Base-by-base conservation (phyloP, 2,797 vertebrate genomes). In the Karalla daura region DNA sequence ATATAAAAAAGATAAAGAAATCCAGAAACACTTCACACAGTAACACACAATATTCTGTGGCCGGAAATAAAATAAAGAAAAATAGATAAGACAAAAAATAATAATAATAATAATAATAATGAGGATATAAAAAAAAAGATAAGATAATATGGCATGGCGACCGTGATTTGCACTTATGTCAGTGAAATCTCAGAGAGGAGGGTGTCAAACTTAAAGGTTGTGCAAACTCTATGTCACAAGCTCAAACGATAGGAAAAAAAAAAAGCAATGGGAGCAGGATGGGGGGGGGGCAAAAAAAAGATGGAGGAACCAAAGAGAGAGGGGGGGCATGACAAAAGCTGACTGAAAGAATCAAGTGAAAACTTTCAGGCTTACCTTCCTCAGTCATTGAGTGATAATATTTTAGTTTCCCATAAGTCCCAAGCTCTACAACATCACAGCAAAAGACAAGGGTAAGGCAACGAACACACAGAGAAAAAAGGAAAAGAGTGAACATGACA, bases 311-410 rank as follows among this genome's bases (percentile, higher is more conserved):
- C n/a, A 56, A 45, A 23, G 3, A 28, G 63, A 75, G 76, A 46
- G 74, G 60, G 58, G 69, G 74, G 60, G 58, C 67, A 73, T 79
- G 85, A 78, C 63, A 80, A 77, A 74, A 64, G 74, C 70, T 58
- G 82, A 84, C 76, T 76, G 74, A 85, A 80, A 84, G 41, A 82
- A 81, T 85, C 74, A 86, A 89, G 73, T 87, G 85, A 87, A 90
- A 91, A 85, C 63, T 92, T 97, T 98, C 95, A 52, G 76, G 86
- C 98, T 99, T 99, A 99, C 98, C 98, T 99, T 99, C 97, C 95
- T 99, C 96, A 91, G 95, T 99, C 96, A 99, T 99, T 98, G 98
- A 96, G 95, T 98, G 97, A 99, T 99, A 98, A 98, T 98, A 99
- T 98, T 98, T 99, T 96, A 99, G 97, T 94, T 99, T 99, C 95